These are phyloP conservation scores for Apeira syringaria DNA, from an alignment of 2,888 invertebrate species.

Conservation along the genomic window DNA sequence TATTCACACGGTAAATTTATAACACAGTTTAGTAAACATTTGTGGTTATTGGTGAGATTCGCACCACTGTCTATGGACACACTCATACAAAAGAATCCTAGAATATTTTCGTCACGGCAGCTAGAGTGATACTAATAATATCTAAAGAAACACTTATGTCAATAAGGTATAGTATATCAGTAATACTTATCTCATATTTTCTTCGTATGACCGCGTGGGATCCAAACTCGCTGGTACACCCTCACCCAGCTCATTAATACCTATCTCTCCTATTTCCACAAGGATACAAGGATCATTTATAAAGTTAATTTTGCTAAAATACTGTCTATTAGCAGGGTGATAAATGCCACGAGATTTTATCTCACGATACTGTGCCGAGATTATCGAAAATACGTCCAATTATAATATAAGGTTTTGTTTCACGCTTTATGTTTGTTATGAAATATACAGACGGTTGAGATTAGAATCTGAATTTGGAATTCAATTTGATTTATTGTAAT, in stretches of 20 bases:
- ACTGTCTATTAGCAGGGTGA: slow-evolving; percentile 22
- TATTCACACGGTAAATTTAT: no score
- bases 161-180: no score
- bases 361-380: slow-evolving; percentile 14
- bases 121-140: slow-evolving; percentile 1
- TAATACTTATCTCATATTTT: no score
- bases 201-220: neutral
- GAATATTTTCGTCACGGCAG: no score
- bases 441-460: slow-evolving; percentile 18
- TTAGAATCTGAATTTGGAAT: slow-evolving; percentile 14
- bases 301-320: slow-evolving; percentile 16
- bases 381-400: slow-evolving; percentile 19
- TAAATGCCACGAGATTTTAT: slow-evolving; percentile 22
- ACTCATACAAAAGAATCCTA: no score
- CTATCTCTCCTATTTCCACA: slow-evolving; percentile 10
- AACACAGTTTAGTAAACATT: no score
- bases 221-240: neutral
- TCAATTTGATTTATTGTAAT: slow-evolving; percentile 8
- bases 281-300: slow-evolving; percentile 7
- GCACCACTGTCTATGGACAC: no score
- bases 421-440: slow-evolving; percentile 11
- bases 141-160: no score
- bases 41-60: no score
- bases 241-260: slow-evolving; percentile 9
- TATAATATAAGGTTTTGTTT: slow-evolving; percentile 12